Percentiles rank a stretch among this genome's conserved stretches.
Conservation (phyloP, 2,888 invertebrate genomes). For the Yponomeuta malinellus region DNA sequence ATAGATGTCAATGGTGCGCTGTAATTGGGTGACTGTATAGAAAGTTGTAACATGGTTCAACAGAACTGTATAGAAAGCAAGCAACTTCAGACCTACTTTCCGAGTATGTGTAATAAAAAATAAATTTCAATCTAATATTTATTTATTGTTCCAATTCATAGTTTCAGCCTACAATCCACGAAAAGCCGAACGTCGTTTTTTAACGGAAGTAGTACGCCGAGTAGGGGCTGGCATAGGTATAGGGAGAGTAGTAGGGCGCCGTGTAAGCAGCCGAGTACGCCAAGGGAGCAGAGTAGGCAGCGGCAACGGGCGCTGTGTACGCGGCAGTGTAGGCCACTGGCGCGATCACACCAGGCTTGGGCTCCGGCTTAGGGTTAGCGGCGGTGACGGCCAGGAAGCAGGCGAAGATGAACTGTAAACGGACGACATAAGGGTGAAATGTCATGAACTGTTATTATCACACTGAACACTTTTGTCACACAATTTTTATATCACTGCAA, state of each 20-base stretch:
- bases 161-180: not conserved
- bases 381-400: conserved; percentile 49
- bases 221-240: conserved; percentile 46
- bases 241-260: conserved; percentile 42
- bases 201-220: conserved; percentile 26
- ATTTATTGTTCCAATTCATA: not conserved
- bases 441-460: not conserved
- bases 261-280: conserved; percentile 36
- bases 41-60: too few relatives aligned
- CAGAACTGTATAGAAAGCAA: too few relatives aligned
- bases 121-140: not conserved
- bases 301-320: conserved; percentile 37
- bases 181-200: not conserved
- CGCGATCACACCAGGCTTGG: conserved; percentile 27
- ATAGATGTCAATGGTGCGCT: too few relatives aligned
- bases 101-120: not conserved
- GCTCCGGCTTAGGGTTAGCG: conserved; percentile 34
- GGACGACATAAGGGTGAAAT: conserved; percentile 11
- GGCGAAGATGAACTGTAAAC: conserved; percentile 48
- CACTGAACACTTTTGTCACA: too few relatives aligned
- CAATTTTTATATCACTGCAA: too few relatives aligned
- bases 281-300: conserved; percentile 40
- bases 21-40: too few relatives aligned
- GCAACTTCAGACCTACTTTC: too few relatives aligned
- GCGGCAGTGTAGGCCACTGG: conserved; percentile 45